Evolutionary conservation across 2,113 vertebrate species (phyloP), one percentile per base, ranked within the genome.

Genomic region (Pituophis catenifer): DNA sequence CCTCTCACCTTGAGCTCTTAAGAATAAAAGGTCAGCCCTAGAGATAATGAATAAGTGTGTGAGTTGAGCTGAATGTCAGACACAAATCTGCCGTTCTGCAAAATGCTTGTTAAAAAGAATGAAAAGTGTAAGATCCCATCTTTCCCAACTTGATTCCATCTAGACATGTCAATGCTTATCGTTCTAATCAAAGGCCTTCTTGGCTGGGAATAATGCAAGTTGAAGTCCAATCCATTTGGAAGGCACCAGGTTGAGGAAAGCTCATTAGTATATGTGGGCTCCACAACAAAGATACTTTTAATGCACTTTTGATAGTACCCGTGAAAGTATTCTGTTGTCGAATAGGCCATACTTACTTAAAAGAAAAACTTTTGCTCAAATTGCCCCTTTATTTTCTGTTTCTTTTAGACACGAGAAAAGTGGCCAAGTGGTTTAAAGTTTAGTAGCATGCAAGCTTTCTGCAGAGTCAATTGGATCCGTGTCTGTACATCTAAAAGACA

Each of bases 401-500:
- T 24, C 58, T 48, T 33, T 90, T 44, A 86, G 57, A 55, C n/a
- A 86, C 15, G 26, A 26, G 9, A 50, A 19, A 48, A n/a, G 19
- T 9, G 57, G 62, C n/a, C 29, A 57, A 8, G 12, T 33, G 26
- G 50, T 90, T 33, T 57, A 70, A 94, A 90, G 19, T 17, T 38
- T 26, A 55, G 48, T 48, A 11, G 17, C 50, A 50, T 26, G 24
- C 17, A 55, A 86, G 58, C 75, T 21, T 70, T 48, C 17, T 50
- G 33, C 26, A 65, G 65, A 87, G 88, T 94, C 93, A 86, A 86
- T 92, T 54, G 75, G 7, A 87, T 70, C 12, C 58, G 89, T 89
- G 88, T n/a, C 75, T 92, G 88, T 38, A 70, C 88, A 94, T 92
- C 29, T 24, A 90, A 85, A 93, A 93, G 89, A 75, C 17, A 50